These are phyloP conservation scores for Lissonota sp. DNA, from an alignment of 2,888 invertebrate genomes.

Conservation along the genomic window DNA sequence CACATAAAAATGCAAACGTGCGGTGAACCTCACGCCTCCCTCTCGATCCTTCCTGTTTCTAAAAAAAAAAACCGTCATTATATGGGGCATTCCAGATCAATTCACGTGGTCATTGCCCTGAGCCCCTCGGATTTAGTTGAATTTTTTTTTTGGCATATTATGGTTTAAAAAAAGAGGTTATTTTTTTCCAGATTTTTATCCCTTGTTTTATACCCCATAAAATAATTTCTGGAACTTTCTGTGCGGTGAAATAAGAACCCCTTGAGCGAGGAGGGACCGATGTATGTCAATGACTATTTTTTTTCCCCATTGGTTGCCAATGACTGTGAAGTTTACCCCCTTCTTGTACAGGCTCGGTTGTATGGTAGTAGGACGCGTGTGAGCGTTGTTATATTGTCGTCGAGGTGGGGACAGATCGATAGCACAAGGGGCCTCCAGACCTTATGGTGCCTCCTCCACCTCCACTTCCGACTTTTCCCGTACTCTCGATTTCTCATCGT, in stretches of 20 bases:
- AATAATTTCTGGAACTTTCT: too few relatives aligned
- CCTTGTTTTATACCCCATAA: too few relatives aligned
- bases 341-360: constrained; percentile 7
- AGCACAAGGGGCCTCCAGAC: constrained; percentile 79
- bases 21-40: constrained; percentile 21
- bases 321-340: not conserved
- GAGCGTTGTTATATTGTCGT: constrained; percentile 59
- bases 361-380: constrained; percentile 60
- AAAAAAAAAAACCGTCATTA: too few relatives aligned
- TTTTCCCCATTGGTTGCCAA: constrained; percentile 8
- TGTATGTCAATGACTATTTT: constrained; percentile 5
- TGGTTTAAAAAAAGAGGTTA: too few relatives aligned
- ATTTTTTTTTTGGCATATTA: too few relatives aligned
- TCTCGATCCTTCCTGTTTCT: not conserved
- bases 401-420: constrained; percentile 79
- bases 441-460: constrained; percentile 79
- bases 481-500: constrained; percentile 46
- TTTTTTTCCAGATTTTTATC: too few relatives aligned
- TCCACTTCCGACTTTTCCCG: constrained; percentile 67
- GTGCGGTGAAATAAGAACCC: too few relatives aligned
- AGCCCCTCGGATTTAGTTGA: too few relatives aligned
- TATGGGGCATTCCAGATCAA: too few relatives aligned
- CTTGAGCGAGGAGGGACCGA: too few relatives aligned
- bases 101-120: too few relatives aligned
- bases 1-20: constrained; percentile 26